Base-by-base conservation (phyloP, 1,140 invertebrate species). In the Formica exsecta region DNA sequence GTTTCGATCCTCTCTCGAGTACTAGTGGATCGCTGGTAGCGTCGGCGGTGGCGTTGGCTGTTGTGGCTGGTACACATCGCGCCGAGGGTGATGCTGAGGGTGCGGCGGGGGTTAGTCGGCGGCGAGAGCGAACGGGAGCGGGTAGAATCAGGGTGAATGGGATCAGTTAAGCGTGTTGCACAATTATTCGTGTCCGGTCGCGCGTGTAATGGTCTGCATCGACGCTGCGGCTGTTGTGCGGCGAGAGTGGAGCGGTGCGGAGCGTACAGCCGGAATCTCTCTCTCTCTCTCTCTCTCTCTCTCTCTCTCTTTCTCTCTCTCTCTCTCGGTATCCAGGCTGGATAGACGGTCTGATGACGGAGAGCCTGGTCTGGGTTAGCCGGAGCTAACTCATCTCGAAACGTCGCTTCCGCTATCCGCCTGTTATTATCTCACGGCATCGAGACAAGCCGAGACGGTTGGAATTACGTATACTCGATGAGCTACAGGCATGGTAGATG, bases 111-210 rank as follows among this genome's bases (percentile, higher is more conserved):
- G 87, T 88, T 80, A 87, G 87, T 92, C 93, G 93, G 90, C 91
- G 93, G 91, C 92, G 93, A 92, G 92, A 93, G 91, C 92, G 93
- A 94, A 95, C 92, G 92, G 92, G 93, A 94, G 92, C 93, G 93
- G 92, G 90, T 92, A 92, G 93, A 94, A 94, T 94, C 93, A 91
- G 91, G 89, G 85, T 95, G 94, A 95, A 95, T 95, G 93, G 93
- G 93, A 95, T 94, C 95, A 95, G 94, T 95, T 95, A 95, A 95
- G 94, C 95, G 94, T 95, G 94, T 94, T 94, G 93, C 92, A 92
- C 94, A 95, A 95, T 95, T 95, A 95, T 95, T 95, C 95, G 94
- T 94, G 94, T 94, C 93, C 94, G 92, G 94, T 95, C 94, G 94
- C 94, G 93, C 93, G 95, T 95, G 94, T 95, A 95, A 95, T 95